A percentile compares a stretch with the other conserved stretches of the same genome.
Evolutionary conservation across 1,140 invertebrate species (phyloP).

Genomic region (Eurytemora carolleeae): DNA sequence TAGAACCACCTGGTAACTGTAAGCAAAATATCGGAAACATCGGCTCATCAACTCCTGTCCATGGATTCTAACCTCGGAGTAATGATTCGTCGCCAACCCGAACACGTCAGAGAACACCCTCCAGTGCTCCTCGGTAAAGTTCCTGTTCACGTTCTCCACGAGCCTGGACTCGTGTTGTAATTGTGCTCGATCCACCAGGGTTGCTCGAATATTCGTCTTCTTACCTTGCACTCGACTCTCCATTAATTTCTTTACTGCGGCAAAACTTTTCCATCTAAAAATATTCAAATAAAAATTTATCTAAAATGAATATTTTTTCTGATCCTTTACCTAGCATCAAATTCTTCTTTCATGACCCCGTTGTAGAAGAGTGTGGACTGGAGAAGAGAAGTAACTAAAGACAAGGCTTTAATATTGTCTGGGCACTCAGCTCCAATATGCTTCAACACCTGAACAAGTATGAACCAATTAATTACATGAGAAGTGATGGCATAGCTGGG

Average conservation of each 20-base stretch:
- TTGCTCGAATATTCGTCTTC: conserved; percentile 27
- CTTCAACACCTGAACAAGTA: neutral
- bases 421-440: neutral
- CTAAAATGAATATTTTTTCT: too few species aligned
- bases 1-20: conserved; percentile 27
- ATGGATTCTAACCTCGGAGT: conserved; percentile 28
- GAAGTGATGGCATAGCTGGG: too few species aligned
- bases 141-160: conserved; percentile 13
- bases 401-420: neutral
- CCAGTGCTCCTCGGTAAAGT: conserved; percentile 25
- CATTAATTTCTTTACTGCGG: conserved; percentile 20
- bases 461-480: too few species aligned
- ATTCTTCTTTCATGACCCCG: neutral
- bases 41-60: conserved; percentile 28
- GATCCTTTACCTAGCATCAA: too few species aligned
- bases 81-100: conserved; percentile 25
- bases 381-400: neutral
- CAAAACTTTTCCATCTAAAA: too few species aligned
- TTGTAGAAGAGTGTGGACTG: neutral
- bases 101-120: conserved; percentile 25
- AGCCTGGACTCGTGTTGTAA: conserved; percentile 29
- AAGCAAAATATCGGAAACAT: conserved; percentile 25
- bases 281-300: too few species aligned
- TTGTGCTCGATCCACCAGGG: conserved; percentile 28
- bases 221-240: conserved; percentile 27